phyloP scores from a whole-genome alignment of 2,113 vertebrate genomes.

The Azemiops feae region DNA sequence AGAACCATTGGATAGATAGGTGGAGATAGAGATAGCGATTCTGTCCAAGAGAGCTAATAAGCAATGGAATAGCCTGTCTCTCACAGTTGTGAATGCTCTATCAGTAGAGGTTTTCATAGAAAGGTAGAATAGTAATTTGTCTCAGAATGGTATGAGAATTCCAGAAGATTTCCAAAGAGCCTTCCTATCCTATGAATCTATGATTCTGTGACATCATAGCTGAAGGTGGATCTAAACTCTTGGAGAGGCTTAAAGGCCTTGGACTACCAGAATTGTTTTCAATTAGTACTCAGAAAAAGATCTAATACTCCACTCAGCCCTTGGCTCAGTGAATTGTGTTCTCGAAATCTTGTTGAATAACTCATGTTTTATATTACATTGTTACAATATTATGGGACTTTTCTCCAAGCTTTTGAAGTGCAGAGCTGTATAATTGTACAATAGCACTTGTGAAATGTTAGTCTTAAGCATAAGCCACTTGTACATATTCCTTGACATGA shows the following conservation, averaged over 20 bases:
- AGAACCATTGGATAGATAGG: not conserved
- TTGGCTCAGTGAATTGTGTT: constrained; percentile 50
- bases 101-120: not conserved
- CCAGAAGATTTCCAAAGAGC: not conserved
- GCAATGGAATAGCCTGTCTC: not conserved
- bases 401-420: constrained; percentile 40
- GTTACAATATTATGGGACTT: constrained; percentile 14
- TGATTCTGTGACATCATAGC: not conserved
- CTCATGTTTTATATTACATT: constrained; percentile 47
- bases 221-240: not conserved
- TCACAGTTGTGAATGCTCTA: not conserved
- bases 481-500: not conserved
- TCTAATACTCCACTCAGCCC: constrained; percentile 20
- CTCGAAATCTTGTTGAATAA: constrained; percentile 51
- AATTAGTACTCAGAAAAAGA: constrained; percentile 36
- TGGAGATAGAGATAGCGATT: not conserved
- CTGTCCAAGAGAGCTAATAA: not conserved
- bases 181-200: not conserved
- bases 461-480: constrained; percentile 29
- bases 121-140: not conserved
- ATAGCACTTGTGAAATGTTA: constrained; percentile 40
- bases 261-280: constrained; percentile 29
- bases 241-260: constrained; percentile 27
- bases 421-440: constrained; percentile 34
- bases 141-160: not conserved